Evolutionary conservation across 2,888 invertebrate genomes (phyloP), one percentile per base, ranked within the genome.

Genomic region (Dichetophora obliterata): DNA sequence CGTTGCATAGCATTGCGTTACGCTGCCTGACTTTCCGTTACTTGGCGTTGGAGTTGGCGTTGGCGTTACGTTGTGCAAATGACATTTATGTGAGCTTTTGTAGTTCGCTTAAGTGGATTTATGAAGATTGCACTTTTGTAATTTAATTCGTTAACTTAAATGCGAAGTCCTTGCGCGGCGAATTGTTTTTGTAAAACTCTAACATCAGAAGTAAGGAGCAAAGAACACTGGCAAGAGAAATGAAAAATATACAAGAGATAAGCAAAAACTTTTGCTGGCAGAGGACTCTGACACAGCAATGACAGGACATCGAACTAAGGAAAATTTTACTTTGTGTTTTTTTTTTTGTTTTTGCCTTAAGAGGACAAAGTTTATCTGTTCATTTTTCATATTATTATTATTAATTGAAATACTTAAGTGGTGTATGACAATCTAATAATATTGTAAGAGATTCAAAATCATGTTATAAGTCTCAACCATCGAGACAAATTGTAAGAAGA

Each of bases 41-140:
- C 57, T 22, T 68, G 43, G 54, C 61, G 59, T 52, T n/a, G n/a
- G n/a, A n/a, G n/a, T n/a, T n/a, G n/a, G n/a, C n/a, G n/a, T 59
- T 52, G 27, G 37, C 34, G 63, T 66, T 65, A 34, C 63, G 75
- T 71, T 80, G 77, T 80, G 77, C 75, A 80, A 80, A 79, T 81
- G 82, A 81, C 81, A 80, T 81, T 81, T 81, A 81, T 81, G 80
- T 77, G 77, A 77, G 78, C 81, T 79, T 75, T 80, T 81, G 80
- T 81, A 81, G 81, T 80, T 80, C 80, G 80, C 80, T 80, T 82
- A 82, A 82, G 82, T 82, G 81, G 81, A 82, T 82, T 82, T 81
- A 81, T 82, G 82, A 80, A 82, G 82, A 81, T 80, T 80, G 81
- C 81, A 81, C 80, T 80, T 80, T 80, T 80, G 80, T 82, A 81